Evolutionary conservation across 2,113 vertebrate genomes (phyloP).

Genomic region (Cheirogaleus medius): DNA sequence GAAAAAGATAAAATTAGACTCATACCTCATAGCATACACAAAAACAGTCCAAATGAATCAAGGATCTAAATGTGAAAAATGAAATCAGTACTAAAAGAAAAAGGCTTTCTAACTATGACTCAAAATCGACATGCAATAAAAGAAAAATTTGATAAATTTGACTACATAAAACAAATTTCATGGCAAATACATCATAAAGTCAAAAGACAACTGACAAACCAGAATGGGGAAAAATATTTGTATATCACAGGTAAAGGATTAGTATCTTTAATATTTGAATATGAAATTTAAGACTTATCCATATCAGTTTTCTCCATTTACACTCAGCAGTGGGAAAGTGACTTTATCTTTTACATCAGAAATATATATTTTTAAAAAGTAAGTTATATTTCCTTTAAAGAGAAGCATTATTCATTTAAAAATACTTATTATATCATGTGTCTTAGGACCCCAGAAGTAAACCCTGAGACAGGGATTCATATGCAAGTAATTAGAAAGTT

Average conservation of each 20-base stretch:
- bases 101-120: not conserved
- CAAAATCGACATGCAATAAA: not conserved
- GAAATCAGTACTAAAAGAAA: not conserved
- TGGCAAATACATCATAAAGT: not conserved
- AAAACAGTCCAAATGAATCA: not conserved
- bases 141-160: not conserved
- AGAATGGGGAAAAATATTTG: not conserved
- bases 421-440: not conserved
- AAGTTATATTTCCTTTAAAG: conserved; percentile 74
- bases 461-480: not conserved
- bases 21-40: not conserved
- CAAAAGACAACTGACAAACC: not conserved
- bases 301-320: conserved; percentile 92
- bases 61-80: not conserved
- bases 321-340: conserved; percentile 88
- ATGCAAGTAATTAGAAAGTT: not conserved
- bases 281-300: conserved; percentile 58
- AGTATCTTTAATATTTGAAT: not conserved
- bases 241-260: not conserved
- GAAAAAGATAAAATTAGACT: not conserved
- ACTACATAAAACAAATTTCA: not conserved
- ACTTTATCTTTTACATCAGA: conserved; percentile 85
- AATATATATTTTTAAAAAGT: conserved; percentile 87
- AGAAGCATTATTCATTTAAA: not conserved
- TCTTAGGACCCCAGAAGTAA: not conserved